Conservation (phyloP, 92 coral and sea anemone genomes). For the Heteractis magnifica region DNA sequence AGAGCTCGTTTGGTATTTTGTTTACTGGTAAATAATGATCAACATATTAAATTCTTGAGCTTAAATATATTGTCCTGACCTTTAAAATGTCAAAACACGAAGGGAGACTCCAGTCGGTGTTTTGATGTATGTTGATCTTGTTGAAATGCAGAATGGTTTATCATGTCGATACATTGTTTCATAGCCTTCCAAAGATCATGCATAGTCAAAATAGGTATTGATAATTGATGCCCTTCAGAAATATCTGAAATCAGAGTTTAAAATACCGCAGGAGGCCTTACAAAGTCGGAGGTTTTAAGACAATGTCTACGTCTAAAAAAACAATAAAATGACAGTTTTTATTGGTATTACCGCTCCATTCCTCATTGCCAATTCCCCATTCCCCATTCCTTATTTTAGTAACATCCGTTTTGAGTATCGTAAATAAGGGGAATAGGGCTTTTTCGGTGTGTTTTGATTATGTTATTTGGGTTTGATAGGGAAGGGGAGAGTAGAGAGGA, state of each 20-base stretch:
- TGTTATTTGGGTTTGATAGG: not conserved
- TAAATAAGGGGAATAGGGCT: not conserved
- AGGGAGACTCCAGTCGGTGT: not conserved
- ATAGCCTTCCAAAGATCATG: not conserved
- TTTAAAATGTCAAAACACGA: not conserved
- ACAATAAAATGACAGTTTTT: no score
- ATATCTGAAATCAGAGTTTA: not conserved
- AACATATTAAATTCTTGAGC: not conserved
- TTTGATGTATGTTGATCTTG: not conserved
- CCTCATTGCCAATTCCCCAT: no score
- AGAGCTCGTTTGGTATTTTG: not conserved
- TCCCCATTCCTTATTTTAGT: no score
- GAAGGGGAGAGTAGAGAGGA: not conserved
- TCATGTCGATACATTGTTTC: not conserved
- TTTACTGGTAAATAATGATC: not conserved
- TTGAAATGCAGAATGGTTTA: not conserved
- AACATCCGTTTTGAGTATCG: not conserved
- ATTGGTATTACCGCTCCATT: no score
- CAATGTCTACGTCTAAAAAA: no score
- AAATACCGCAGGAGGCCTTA: no score
- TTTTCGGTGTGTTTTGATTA: not conserved
- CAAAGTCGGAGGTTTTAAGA: no score
- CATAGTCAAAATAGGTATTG: not conserved
- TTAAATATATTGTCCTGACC: conserved; percentile 4
- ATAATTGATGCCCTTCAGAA: not conserved